Percentiles rank a stretch among this genome's conserved stretches.
phyloP scores from a whole-genome alignment of 2,113 vertebrate genomes.

The Pungitius pungitius region DNA sequence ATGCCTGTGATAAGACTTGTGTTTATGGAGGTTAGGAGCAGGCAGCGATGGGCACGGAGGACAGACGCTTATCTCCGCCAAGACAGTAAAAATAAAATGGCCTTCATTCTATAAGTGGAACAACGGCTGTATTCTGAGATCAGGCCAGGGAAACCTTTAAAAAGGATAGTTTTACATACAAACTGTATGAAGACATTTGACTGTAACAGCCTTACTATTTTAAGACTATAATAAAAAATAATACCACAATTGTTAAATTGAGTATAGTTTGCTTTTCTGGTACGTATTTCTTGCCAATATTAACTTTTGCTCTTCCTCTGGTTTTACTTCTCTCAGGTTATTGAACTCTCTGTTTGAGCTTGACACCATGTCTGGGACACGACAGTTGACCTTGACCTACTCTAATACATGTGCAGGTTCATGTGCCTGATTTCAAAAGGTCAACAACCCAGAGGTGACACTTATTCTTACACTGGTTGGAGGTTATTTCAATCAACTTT shows the following conservation, averaged over 20 bases:
- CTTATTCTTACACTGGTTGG: not conserved
- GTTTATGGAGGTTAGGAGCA: conserved; percentile 79
- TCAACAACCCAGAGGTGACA: conserved; percentile 28
- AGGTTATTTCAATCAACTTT: not conserved
- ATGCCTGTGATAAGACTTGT: conserved; percentile 71
- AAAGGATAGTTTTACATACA: not conserved
- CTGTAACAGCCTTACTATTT: not conserved
- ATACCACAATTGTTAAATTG: not conserved
- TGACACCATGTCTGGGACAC: conserved; percentile 27
- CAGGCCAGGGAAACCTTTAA: conserved; percentile 3
- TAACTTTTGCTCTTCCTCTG: conserved; percentile 17
- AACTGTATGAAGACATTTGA: not conserved
- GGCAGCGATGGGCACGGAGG: conserved; percentile 81
- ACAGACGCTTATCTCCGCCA: conserved; percentile 71
- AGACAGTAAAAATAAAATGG: conserved; percentile 63
- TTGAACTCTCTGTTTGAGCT: conserved; percentile 39
- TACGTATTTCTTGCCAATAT: not conserved
- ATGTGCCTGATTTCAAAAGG: conserved; percentile 30
- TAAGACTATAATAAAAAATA: not conserved
- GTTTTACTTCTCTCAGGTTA: conserved; percentile 26
- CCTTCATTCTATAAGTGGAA: conserved; percentile 61
- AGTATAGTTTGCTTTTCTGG: conserved; percentile 17
- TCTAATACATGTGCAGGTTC: conserved; percentile 28
- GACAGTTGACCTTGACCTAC: conserved; percentile 56
- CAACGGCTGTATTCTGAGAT: conserved; percentile 21